Base-by-base conservation (phyloP, 2,113 vertebrate genomes). In the Hystrix brachyura region DNA sequence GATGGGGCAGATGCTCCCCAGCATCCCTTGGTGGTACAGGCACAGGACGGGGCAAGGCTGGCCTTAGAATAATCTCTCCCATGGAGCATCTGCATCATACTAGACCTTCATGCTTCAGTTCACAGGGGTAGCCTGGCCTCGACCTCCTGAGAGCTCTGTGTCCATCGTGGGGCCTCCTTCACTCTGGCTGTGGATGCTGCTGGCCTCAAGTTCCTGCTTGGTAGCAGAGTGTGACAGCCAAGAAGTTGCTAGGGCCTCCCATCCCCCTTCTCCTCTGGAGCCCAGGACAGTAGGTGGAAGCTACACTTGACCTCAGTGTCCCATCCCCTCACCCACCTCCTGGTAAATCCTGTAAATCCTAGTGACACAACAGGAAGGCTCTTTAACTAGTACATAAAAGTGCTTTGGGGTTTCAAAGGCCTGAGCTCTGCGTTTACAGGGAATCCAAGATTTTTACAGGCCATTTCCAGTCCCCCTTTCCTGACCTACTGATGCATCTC, bases 331-430 rank as follows among this genome's bases (percentile, higher is more conserved):
- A 59, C 84, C 71, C 46, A 19, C 57, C 18, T 92, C 97, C 97
- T 78, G 82, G 46, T 5, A 79, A 79, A 79, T 55, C 76, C 76
- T 79, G 59, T 97, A 97, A 98, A 97, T 91, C 72, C 96, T 91
- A 91, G 81, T 12, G 19, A 95, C 95, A 80, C 97, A 93, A 97
- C 96, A 96, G 97, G 95, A 97, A 97, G 57, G 81, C 96, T 96
- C 95, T 98, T 98, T 97, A 98, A 98, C 96, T 95, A 88, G 95
- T 94, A 97, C 91, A 97, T 97, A 97, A 98, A 98, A 98, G 94
- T 76, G 67, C 72, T 94, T 72, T 74, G 92, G 78, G 95, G 81
- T 97, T 97, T 97, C 97, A 98, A 96, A 97, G 97, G 71, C 93
- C 87, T n/a, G 43, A 48, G 55, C 85, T 92, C 93, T 43, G 80